These are phyloP conservation scores for Sylvia borin DNA, from an alignment of 2,797 vertebrate genomes.

Conservation along the genomic window DNA sequence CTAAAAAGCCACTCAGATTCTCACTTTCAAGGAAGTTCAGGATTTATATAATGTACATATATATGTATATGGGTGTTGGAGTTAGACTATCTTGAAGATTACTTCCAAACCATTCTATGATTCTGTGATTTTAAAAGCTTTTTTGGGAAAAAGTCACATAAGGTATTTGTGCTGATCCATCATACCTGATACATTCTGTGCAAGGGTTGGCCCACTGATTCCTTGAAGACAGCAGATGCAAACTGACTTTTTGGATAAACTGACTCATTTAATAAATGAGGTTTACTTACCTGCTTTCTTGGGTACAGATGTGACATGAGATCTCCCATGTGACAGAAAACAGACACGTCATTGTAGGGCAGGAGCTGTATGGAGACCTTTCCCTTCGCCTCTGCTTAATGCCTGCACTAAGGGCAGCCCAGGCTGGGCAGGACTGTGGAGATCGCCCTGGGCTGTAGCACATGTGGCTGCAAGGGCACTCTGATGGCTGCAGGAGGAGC, in stretches of 20 bases:
- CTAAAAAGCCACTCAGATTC: not conserved
- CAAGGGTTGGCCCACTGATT: not conserved
- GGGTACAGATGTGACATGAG: not conserved
- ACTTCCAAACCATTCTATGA: not conserved
- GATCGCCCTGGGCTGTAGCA: not conserved
- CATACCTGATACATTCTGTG: not conserved
- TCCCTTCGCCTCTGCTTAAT: not conserved
- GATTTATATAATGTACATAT: not conserved
- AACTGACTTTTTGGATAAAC: not conserved
- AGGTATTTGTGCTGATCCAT: not conserved
- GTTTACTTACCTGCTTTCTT: not conserved
- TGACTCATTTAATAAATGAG: not conserved
- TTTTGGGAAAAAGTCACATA: not conserved
- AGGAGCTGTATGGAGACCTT: not conserved
- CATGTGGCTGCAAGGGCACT: not conserved
- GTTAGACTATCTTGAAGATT: not conserved
- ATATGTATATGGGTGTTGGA: not conserved
- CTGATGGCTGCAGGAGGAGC: not conserved
- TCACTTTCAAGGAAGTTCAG: not conserved
- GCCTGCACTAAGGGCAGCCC: not conserved
- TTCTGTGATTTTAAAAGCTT: not conserved
- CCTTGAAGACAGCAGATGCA: not conserved
- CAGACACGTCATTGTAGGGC: no score
- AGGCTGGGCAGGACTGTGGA: not conserved
- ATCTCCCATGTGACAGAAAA: not conserved